Conservation (phyloP, 2,113 vertebrate genomes). For the Centropus unirufus region DNA sequence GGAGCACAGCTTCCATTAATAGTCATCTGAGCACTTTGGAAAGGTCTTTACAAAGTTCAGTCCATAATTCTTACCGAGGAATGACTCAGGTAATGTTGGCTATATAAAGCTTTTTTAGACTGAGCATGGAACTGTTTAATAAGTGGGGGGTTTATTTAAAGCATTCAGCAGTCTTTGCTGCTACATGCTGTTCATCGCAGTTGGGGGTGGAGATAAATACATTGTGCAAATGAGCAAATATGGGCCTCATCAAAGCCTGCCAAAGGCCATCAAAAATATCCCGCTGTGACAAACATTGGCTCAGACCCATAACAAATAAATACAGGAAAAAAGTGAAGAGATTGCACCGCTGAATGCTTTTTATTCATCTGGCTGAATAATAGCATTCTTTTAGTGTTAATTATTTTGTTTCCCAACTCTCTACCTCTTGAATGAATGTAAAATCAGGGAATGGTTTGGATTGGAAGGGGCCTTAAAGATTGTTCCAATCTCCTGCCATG, state of each 20-base stretch:
- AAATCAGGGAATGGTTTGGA: too few species aligned
- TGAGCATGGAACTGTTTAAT: slow-evolving; percentile 1
- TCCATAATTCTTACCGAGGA: background rate
- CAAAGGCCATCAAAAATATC: slow-evolving; percentile 13
- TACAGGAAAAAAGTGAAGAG: background rate
- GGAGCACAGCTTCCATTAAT: background rate
- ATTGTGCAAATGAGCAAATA: slow-evolving; percentile 53
- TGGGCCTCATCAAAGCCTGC: slow-evolving; percentile 41
- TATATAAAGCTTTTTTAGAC: background rate
- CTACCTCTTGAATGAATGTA: background rate
- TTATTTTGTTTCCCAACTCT: background rate
- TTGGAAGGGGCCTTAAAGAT: too few species aligned
- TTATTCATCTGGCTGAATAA: background rate
- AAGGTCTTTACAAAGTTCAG: background rate
- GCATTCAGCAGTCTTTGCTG: background rate
- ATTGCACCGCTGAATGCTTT: background rate
- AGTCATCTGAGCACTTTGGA: slow-evolving; percentile 9
- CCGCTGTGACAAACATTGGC: background rate
- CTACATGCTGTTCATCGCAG: background rate
- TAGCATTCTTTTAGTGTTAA: background rate
- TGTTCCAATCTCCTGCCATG: too few species aligned
- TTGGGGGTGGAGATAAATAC: slow-evolving; percentile 35
- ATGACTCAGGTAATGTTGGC: slow-evolving; percentile 21
- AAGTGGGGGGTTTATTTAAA: slow-evolving; percentile 38
- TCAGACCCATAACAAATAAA: slow-evolving; percentile 54